Evolutionary conservation across 2,888 invertebrate genomes (phyloP).

Genomic region (Torymus texanus): DNA sequence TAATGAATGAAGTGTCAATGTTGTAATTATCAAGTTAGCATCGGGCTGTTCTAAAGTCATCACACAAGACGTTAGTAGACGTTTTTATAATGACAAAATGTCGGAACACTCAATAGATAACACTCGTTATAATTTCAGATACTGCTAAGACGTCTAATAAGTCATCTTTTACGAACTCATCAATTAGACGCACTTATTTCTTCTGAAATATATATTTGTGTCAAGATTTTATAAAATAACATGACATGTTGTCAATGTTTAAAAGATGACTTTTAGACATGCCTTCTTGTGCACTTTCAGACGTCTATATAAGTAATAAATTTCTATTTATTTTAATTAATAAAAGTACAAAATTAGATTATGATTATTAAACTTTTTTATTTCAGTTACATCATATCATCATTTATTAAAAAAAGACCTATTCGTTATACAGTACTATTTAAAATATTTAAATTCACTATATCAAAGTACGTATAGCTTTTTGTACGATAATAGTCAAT

Average conservation of each 20-base stretch:
- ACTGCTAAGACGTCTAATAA: conserved; percentile 47
- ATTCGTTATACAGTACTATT: conserved; percentile 48
- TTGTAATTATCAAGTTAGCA: conserved; percentile 56
- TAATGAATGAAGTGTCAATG: conserved; percentile 54
- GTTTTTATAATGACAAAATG: conserved; percentile 53
- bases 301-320: conserved; percentile 54
- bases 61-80: conserved; percentile 41
- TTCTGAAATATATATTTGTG: conserved; percentile 37
- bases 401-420: conserved; percentile 43
- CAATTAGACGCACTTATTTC: conserved; percentile 45
- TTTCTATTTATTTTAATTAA: conserved; percentile 58
- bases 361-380: conserved; percentile 50
- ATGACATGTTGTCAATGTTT: conserved; percentile 35
- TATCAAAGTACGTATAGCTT: conserved; percentile 14
- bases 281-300: conserved; percentile 55
- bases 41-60: conserved; percentile 49
- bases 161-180: conserved; percentile 52
- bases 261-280: conserved; percentile 55
- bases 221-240: conserved; percentile 44
- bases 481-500: conserved; percentile 45
- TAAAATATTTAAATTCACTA: conserved; percentile 40
- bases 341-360: conserved; percentile 58
- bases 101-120: conserved; percentile 46
- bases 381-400: conserved; percentile 48
- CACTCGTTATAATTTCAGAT: conserved; percentile 48